A percentile compares a stretch with the other conserved stretches of the same genome.
phyloP scores from a whole-genome alignment of 2,888 invertebrate species.

The Arge pagana region DNA sequence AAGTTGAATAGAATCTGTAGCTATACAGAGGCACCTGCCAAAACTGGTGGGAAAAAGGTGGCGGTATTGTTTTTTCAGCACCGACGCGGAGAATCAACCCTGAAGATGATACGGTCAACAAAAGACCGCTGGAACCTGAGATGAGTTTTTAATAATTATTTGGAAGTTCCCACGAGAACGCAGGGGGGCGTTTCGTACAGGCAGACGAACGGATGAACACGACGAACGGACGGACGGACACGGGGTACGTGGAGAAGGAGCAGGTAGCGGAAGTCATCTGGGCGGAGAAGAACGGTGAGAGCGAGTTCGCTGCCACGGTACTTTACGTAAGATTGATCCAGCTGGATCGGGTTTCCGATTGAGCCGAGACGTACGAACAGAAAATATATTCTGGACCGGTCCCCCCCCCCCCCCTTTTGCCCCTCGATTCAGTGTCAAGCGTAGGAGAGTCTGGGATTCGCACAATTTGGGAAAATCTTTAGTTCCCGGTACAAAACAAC shows the following conservation, averaged over 20 bases:
- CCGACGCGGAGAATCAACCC: constrained; percentile 46
- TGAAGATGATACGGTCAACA: constrained; percentile 56
- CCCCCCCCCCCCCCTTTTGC: constrained; percentile 6
- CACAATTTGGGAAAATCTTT: no score
- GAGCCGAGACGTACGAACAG: constrained; percentile 17
- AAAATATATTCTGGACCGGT: constrained; percentile 22
- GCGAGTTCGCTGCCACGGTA: constrained; percentile 27
- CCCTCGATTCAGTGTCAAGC: no score
- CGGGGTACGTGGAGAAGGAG: constrained; percentile 36
- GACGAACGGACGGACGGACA: constrained; percentile 39
- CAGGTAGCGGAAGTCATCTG: constrained; percentile 58
- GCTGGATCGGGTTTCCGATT: constrained; percentile 45
- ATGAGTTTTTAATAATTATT: constrained; percentile 56
- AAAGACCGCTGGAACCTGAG: constrained; percentile 51
- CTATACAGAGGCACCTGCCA: neutral
- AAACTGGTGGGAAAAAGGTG: constrained; percentile 6
- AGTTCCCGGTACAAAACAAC: no score
- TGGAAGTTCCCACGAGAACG: constrained; percentile 56
- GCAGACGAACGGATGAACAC: constrained; percentile 34
- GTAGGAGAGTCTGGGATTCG: no score
- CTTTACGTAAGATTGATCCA: constrained; percentile 53
- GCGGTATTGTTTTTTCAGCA: constrained; percentile 18
- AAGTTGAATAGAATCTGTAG: neutral
- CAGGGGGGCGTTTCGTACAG: constrained; percentile 54
- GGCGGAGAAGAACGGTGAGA: constrained; percentile 47